Evolutionary conservation across 2,888 invertebrate species (phyloP), one percentile per base, ranked within the genome.

Genomic region (Scaptomyza cyrtandrae): DNA sequence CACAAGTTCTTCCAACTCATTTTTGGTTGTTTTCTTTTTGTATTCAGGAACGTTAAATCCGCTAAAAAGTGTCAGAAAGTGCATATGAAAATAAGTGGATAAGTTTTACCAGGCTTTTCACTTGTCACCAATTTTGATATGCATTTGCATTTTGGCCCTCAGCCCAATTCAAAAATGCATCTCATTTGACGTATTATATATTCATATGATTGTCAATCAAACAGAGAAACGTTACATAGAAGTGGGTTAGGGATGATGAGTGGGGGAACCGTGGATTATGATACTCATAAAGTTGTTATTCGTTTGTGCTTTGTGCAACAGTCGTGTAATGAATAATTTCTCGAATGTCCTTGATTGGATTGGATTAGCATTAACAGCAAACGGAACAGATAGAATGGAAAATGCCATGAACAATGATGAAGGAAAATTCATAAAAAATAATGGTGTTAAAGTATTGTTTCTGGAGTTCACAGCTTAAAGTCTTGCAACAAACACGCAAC

Each of bases 161-260:
- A 24, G 24, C 24, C 24, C 24, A 3, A 3, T 33, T 33, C 50
- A 37, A 68, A 72, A 67, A 68, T 56, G 61, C 73, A 76, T 71
- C 73, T 64, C 65, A 70, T 52, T 68, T 62, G 44, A 54, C 39
- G 33, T 48, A 83, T 84, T 84, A 75, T 44, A 50, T 80, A 88
- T 84, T 70, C 80, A 86, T 73, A 75, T 63, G 68, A 74, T 73
- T 88, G 87, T 73, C 84, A 84, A 77, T 79, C 88, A 79, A 52
- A 14, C 9, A 6, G 33, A 46, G 37, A 35, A n/a, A 14, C 3
- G 14, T 14, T 24, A 24, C 24, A 24, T 24, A 24, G 24, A 24
- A 5, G 24, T 24, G 24, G 3, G 3, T 54, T 39, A 19, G 41
- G 37, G 13, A 49, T 19, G 24, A 19, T 7, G 27, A n/a, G 3